These are phyloP conservation scores for Steinernema scapterisci DNA, from an alignment of 2,888 invertebrate species.

Conservation along the genomic window DNA sequence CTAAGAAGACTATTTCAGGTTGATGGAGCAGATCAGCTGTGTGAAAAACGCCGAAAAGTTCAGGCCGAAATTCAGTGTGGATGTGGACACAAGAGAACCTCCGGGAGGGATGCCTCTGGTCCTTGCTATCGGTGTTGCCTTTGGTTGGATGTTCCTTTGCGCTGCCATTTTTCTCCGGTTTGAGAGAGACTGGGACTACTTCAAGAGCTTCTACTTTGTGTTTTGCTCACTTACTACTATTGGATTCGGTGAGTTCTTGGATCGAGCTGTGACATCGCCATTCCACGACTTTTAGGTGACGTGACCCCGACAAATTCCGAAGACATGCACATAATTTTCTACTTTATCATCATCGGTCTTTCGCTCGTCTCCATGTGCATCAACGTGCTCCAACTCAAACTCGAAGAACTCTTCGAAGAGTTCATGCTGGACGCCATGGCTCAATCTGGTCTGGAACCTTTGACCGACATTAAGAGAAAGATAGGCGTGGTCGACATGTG, in stretches of 20 bases:
- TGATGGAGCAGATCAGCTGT: constrained; percentile 54
- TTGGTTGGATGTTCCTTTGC: constrained; percentile 67
- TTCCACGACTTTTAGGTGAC: constrained; percentile 51
- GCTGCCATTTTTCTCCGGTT: constrained; percentile 65
- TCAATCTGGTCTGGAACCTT: constrained; percentile 45
- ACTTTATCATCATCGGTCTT: constrained; percentile 65
- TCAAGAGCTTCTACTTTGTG: constrained; percentile 67
- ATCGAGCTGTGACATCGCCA: too few species aligned
- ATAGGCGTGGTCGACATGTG: constrained; percentile 58
- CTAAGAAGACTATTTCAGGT: constrained; percentile 33
- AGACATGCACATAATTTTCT: constrained; percentile 59
- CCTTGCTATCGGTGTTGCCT: constrained; percentile 56
- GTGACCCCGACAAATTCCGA: constrained; percentile 66
- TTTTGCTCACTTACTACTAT: constrained; percentile 66
- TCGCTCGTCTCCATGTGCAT: constrained; percentile 59
- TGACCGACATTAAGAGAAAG: constrained; percentile 42
- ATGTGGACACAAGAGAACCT: constrained; percentile 36
- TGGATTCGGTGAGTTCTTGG: constrained; percentile 60
- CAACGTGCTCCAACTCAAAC: constrained; percentile 52
- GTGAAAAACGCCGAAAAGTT: constrained; percentile 52
- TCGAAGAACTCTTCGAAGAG: constrained; percentile 56
- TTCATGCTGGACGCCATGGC: constrained; percentile 62
- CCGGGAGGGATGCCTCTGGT: constrained; percentile 59
- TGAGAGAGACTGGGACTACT: constrained; percentile 67
- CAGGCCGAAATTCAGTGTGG: constrained; percentile 41